Evolutionary conservation across 30 jellyfish, hydroid and myxozoan genomes (phyloP).

Genomic region (Cassiopea andromeda): DNA sequence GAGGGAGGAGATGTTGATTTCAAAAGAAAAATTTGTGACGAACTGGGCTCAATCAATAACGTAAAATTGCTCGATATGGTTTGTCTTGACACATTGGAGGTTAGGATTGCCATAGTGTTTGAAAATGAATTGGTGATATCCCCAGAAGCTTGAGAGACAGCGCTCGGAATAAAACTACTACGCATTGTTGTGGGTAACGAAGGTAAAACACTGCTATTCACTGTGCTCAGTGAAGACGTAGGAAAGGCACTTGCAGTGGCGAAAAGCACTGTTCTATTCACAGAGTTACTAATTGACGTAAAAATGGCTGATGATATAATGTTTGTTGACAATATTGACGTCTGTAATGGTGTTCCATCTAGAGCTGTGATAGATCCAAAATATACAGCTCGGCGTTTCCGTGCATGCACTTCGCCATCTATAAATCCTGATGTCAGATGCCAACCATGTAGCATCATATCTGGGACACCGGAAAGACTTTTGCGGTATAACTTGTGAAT

Average conservation of each 20-base stretch:
- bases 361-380: conserved; percentile 92
- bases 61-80: neutral
- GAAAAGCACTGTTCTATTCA: neutral
- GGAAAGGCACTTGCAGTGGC: neutral
- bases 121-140: neutral
- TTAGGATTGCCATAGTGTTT: neutral
- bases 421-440: conserved; percentile 77
- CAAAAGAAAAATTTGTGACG: neutral
- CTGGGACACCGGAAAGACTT: conserved; percentile 32
- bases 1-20: neutral
- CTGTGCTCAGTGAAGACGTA: neutral
- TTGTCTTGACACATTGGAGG: neutral
- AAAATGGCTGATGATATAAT: conserved; percentile 27
- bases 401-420: conserved; percentile 5
- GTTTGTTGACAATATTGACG: conserved; percentile 55
- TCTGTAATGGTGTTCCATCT: conserved; percentile 87
- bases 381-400: conserved; percentile 73
- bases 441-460: conserved; percentile 33
- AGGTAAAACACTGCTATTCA: neutral
- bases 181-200: neutral
- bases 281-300: conserved; percentile 31
- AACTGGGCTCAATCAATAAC: neutral
- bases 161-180: neutral
- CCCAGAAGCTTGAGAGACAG: neutral
- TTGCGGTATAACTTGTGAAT: conserved; percentile 63